These are phyloP conservation scores for Psittacula derbiana DNA, from an alignment of 2,797 vertebrate genomes.

Conservation along the genomic window DNA sequence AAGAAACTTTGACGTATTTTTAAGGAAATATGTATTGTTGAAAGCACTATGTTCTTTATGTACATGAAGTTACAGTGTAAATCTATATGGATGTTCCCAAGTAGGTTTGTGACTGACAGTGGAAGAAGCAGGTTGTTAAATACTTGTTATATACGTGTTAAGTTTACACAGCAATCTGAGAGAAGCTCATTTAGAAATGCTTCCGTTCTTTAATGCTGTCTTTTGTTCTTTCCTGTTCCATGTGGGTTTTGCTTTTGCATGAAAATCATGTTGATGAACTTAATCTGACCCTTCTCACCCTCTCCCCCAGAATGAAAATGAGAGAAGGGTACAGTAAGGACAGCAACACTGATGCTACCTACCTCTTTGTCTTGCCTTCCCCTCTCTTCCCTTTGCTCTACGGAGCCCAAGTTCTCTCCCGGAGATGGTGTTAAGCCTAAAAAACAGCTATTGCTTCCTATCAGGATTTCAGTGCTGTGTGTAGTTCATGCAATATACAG, in stretches of 20 bases:
- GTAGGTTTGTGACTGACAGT: neutral
- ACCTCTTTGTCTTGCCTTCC: neutral
- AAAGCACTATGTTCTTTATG: neutral
- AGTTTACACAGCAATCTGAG: neutral
- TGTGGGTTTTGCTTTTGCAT: neutral
- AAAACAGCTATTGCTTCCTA: neutral
- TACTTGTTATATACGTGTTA: neutral
- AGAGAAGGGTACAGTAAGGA: neutral
- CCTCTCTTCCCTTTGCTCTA: neutral
- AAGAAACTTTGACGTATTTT: neutral
- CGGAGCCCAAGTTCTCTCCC: neutral
- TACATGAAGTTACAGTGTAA: neutral
- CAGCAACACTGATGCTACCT: neutral
- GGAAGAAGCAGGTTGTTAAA: neutral
- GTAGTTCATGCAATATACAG: neutral
- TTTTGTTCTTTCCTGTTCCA: neutral
- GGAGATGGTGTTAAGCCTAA: neutral
- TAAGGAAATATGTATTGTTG: neutral
- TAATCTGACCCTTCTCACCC: neutral
- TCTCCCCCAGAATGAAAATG: neutral
- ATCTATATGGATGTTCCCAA: fast-evolving
- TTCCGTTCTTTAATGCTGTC: neutral
- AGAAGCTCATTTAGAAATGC: neutral
- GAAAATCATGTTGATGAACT: neutral
- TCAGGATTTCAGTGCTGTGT: neutral